Evolutionary conservation across 1,140 invertebrate genomes (phyloP).

Genomic region (Lepidotrigona ventralis): DNA sequence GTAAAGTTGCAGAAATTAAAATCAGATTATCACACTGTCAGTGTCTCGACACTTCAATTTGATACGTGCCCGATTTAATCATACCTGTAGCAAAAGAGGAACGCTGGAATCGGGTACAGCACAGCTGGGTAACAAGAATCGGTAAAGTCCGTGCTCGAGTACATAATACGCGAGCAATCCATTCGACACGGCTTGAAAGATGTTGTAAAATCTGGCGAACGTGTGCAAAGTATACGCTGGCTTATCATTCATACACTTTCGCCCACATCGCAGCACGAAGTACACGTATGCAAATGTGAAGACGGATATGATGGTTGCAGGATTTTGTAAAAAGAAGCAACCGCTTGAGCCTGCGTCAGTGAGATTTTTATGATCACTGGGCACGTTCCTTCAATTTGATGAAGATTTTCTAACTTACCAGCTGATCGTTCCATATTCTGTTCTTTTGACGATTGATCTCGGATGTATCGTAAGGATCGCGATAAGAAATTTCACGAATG

Average conservation of each 20-base stretch:
- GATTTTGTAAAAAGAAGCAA: constrained; percentile 78
- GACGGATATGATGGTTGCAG: constrained; percentile 74
- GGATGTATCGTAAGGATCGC: background rate
- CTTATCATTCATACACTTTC: constrained; percentile 82
- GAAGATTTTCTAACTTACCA: background rate
- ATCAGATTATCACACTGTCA: too few species aligned
- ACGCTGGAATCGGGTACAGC: background rate
- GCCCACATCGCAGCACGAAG: constrained; percentile 78
- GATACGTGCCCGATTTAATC: background rate
- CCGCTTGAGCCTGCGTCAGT: background rate
- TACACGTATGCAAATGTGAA: constrained; percentile 78
- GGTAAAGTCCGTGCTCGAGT: too few species aligned
- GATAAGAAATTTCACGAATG: background rate
- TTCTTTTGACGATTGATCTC: too few species aligned
- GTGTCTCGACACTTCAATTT: background rate
- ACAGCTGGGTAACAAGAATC: background rate
- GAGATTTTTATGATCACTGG: background rate
- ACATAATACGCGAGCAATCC: too few species aligned
- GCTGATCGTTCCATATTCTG: background rate
- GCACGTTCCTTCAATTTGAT: background rate
- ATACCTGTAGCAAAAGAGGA: background rate
- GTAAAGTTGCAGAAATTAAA: background rate
- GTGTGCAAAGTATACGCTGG: constrained; percentile 82
- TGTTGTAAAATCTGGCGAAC: constrained; percentile 82
- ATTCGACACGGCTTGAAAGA: background rate